Conservation (phyloP, 2,888 invertebrate genomes). For the Sabellastarte sp. region DNA sequence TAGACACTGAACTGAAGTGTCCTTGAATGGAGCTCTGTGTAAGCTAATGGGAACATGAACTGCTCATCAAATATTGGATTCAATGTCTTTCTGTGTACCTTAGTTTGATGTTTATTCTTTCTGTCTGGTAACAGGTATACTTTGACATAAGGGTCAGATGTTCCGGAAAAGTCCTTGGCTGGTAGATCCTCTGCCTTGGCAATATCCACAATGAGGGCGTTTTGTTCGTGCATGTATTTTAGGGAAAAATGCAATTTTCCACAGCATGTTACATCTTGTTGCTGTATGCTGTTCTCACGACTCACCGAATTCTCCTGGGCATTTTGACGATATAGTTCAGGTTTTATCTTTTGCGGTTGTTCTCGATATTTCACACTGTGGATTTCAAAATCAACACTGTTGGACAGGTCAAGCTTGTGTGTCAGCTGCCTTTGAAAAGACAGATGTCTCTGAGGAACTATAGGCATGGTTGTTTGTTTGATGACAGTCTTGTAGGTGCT, state of each 20-base stretch:
- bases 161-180: slow-evolving; percentile 78
- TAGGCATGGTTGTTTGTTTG: slow-evolving; percentile 78
- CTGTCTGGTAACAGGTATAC: slow-evolving; percentile 80
- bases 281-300: not conserved
- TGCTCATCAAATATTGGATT: slow-evolving; percentile 83
- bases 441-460: slow-evolving; percentile 78
- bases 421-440: slow-evolving; percentile 80
- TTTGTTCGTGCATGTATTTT: slow-evolving; percentile 77
- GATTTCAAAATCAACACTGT: slow-evolving; percentile 74
- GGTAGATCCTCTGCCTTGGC: slow-evolving; percentile 74
- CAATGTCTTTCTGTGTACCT: slow-evolving; percentile 72
- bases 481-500: slow-evolving; percentile 64
- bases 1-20: slow-evolving; percentile 83
- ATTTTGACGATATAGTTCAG: slow-evolving; percentile 63
- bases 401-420: slow-evolving; percentile 72
- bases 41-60: slow-evolving; percentile 78
- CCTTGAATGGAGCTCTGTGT: slow-evolving; percentile 73
- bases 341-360: slow-evolving; percentile 52
- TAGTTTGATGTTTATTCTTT: slow-evolving; percentile 65
- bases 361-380: slow-evolving; percentile 61
- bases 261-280: not conserved
- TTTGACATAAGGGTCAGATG: slow-evolving; percentile 86
- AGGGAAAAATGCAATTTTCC: slow-evolving; percentile 68
- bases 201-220: slow-evolving; percentile 78
- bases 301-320: slow-evolving; percentile 6